Conservation (phyloP, 2,888 invertebrate genomes). For the Noctua janthina region DNA sequence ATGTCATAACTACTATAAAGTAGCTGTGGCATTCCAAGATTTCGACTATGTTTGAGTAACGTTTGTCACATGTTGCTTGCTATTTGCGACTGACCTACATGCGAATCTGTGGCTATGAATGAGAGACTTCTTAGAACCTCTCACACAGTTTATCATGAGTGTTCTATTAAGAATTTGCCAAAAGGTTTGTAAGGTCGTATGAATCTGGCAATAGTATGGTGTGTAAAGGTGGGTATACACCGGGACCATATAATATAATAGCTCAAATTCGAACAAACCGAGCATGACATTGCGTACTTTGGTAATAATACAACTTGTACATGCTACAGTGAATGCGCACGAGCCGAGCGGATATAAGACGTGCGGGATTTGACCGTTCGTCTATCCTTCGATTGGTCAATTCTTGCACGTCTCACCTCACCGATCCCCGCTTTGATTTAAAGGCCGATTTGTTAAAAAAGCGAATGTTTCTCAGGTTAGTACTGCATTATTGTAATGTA, state of each 20-base stretch:
- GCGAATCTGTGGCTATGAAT: conserved; percentile 66
- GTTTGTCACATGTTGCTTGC: conserved; percentile 46
- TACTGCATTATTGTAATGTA: no score
- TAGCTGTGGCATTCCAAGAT: conserved; percentile 42
- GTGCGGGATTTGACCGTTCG: no score
- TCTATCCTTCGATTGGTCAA: no score
- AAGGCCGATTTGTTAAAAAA: no score
- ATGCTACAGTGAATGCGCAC: no score
- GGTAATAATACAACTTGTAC: background rate
- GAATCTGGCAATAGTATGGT: conserved; percentile 31
- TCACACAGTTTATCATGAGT: conserved; percentile 35
- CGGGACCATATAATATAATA: no score
- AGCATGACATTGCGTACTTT: background rate
- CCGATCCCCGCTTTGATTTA: no score
- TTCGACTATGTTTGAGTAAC: conserved; percentile 49
- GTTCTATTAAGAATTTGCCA: conserved; percentile 52
- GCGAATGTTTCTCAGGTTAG: no score
- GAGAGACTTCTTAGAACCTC: conserved; percentile 67
- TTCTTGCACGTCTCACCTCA: no score
- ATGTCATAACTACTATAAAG: conserved; percentile 36
- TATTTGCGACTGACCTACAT: conserved; percentile 69
- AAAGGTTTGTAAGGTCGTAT: conserved; percentile 38
- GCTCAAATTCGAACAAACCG: background rate
- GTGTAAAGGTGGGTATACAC: conserved; percentile 13
- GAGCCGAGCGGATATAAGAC: no score